phyloP scores from a whole-genome alignment of 1,140 invertebrate species.

The Anagrus nilaparvatae region DNA sequence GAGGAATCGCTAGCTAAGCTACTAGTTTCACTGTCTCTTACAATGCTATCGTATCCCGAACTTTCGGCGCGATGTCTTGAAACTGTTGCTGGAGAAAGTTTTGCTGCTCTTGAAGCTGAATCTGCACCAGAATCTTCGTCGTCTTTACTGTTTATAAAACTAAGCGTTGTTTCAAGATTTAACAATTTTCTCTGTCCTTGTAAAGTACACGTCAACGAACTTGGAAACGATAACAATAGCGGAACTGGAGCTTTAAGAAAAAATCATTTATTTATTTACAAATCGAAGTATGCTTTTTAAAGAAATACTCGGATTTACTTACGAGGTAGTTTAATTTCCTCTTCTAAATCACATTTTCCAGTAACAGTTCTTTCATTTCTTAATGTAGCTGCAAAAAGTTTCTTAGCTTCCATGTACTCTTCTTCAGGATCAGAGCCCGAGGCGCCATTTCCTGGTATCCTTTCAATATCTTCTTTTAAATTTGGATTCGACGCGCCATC shows the following conservation, averaged over 20 bases:
- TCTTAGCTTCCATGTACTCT: conserved; percentile 48
- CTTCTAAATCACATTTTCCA: conserved; percentile 42
- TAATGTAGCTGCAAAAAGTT: conserved; percentile 42
- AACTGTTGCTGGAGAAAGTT: conserved; percentile 61
- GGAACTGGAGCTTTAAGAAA: conserved; percentile 19
- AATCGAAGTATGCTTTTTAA: not conserved
- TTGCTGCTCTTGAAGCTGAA: conserved; percentile 64
- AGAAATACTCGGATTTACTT: conserved; percentile 19
- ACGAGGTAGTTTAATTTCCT: conserved; percentile 41
- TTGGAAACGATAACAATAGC: conserved; percentile 41
- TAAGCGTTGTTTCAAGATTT: conserved; percentile 47
- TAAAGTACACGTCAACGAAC: conserved; percentile 42
- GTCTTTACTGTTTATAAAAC: conserved; percentile 48
- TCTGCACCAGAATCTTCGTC: conserved; percentile 75
- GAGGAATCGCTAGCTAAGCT: conserved; percentile 69
- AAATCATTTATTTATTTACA: conserved; percentile 10
- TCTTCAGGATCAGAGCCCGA: conserved; percentile 48
- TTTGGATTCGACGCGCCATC: conserved; percentile 87
- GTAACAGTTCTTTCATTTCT: conserved; percentile 40
- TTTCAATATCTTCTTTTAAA: conserved; percentile 58
- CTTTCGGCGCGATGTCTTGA: conserved; percentile 64
- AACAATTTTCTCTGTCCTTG: conserved; percentile 45
- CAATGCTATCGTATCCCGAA: conserved; percentile 78
- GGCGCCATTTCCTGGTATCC: conserved; percentile 59
- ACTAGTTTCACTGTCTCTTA: conserved; percentile 75